phyloP scores from a whole-genome alignment of 2,888 invertebrate genomes.

The Trilocha varians region DNA sequence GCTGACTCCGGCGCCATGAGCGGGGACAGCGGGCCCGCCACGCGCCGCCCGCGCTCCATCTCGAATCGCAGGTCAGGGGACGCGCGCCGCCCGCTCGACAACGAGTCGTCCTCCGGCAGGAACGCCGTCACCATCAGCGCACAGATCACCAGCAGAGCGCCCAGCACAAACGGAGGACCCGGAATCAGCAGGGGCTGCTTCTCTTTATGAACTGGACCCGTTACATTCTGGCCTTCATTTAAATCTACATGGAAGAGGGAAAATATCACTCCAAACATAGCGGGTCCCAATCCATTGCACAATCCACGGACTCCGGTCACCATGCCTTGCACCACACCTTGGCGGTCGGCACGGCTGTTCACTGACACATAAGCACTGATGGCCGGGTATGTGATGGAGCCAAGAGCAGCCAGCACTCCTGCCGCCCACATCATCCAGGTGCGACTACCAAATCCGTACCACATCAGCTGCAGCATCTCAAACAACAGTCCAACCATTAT shows the following conservation, averaged over 20 bases:
- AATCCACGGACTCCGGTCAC: slow-evolving; percentile 98
- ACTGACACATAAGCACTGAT: slow-evolving; percentile 99
- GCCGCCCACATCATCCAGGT: slow-evolving; percentile 99
- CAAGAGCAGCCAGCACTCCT: slow-evolving; percentile 95
- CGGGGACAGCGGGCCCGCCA: slow-evolving; percentile 84
- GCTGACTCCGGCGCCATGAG: slow-evolving; percentile 85
- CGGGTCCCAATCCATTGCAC: slow-evolving; percentile 98
- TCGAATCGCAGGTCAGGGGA: slow-evolving; percentile 87
- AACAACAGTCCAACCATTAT: slow-evolving; percentile 97
- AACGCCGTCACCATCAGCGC: slow-evolving; percentile 94
- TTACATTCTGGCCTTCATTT: slow-evolving; percentile 78
- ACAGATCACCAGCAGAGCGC: slow-evolving; percentile 95
- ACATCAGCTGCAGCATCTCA: slow-evolving; percentile 97
- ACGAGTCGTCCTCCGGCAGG: slow-evolving; percentile 78
- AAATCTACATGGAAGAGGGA: slow-evolving; percentile 98
- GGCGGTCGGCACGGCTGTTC: slow-evolving; percentile 97
- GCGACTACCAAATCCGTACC: slow-evolving; percentile 97
- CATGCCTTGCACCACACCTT: slow-evolving; percentile 97
- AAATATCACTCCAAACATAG: slow-evolving; percentile 98
- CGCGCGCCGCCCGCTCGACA: slow-evolving; percentile 48
- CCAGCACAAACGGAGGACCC: slow-evolving; percentile 98
- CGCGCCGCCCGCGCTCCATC: slow-evolving; percentile 84
- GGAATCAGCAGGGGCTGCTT: slow-evolving; percentile 84
- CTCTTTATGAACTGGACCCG: slow-evolving; percentile 59
- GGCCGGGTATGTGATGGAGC: slow-evolving; percentile 98